Base-by-base conservation (phyloP, 2,888 invertebrate genomes). In the Strigamia crassipes region DNA sequence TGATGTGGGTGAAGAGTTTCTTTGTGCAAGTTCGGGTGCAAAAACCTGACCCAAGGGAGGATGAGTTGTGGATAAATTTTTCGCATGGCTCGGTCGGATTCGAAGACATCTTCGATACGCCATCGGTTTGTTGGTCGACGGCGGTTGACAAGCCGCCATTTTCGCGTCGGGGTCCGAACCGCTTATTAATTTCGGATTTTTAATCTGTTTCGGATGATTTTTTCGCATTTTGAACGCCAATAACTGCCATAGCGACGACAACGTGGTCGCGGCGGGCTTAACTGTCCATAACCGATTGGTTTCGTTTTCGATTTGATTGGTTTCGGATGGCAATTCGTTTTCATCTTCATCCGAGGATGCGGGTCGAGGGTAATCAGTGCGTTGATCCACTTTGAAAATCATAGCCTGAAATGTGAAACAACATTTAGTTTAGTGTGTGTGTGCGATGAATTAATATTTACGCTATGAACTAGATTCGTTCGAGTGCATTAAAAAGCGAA, bases 81-180 rank as follows among this genome's bases (percentile, higher is more conserved):
- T 56, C 15, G 81, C 81, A 18, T 81, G 81, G 66, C 81, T 81
- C 18, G 66, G 61, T 34, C 81, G 27, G 12, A 81, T 81, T 34
- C 81, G 66, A 0, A 81, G 66, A 81, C 81, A 81, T n/a, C 61
- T 56, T 38, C 81, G 13, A 27, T 81, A 61, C 2, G 81, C 81
- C 81, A 81, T 34, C 15, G 81, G 34, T 81, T 46, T 42, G 79
- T 41, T 78, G 6, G 51, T 15, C 10, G 80, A 21, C n/a, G 23
- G 1, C 23, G 51, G 41, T 46, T 41, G n/a, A n/a, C 13, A 5
- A 0, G 42, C 4, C 1, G 73, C 31, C 73, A 73, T 31, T 73
- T 10, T 73, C 1, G 73, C 31, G 8, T 73, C 73, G 23, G 27
- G 23, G 2, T 61, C 21, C 6, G 73, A 27, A 13, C 31, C 73